These are phyloP conservation scores for Channa striata DNA, from an alignment of 2,797 vertebrate species.

Conservation along the genomic window DNA sequence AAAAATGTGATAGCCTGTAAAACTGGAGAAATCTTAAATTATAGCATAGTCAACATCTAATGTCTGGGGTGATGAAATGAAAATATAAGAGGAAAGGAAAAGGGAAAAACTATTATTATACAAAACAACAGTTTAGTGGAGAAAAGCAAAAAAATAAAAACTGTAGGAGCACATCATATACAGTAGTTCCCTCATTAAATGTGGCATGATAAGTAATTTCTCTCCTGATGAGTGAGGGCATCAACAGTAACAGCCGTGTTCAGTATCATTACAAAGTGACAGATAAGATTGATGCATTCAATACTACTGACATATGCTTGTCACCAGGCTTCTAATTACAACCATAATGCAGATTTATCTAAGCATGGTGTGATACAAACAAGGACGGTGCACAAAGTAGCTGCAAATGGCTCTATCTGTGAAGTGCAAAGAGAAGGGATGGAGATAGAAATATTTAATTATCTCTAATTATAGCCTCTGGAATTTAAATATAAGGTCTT, in stretches of 20 bases:
- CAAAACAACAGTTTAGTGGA: slow-evolving; percentile 9
- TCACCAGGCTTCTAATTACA: slow-evolving; percentile 68
- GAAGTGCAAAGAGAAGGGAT: slow-evolving; percentile 11
- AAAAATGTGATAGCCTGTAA: slow-evolving; percentile 32
- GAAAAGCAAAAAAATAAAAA: neutral
- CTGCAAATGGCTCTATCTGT: slow-evolving; percentile 19
- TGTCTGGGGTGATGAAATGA: slow-evolving; percentile 19
- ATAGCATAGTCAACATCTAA: slow-evolving; percentile 24
- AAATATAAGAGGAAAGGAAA: slow-evolving; percentile 17
- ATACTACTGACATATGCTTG: slow-evolving; percentile 69
- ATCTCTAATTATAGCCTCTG: slow-evolving; percentile 50
- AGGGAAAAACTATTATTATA: neutral
- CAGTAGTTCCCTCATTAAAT: slow-evolving; percentile 27
- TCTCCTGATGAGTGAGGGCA: slow-evolving; percentile 38
- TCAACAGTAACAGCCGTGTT: slow-evolving; percentile 48
- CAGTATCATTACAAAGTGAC: slow-evolving; percentile 65
- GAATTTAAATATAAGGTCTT: slow-evolving; percentile 52
- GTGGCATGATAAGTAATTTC: slow-evolving; percentile 47
- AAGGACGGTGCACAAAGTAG: slow-evolving; percentile 28
- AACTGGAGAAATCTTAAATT: slow-evolving; percentile 31
- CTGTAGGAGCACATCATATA: slow-evolving; percentile 13
- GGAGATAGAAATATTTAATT: slow-evolving; percentile 50
- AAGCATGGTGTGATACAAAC: slow-evolving; percentile 40
- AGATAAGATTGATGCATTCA: slow-evolving; percentile 69
- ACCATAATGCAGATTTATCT: slow-evolving; percentile 73